Evolutionary conservation across 2,888 invertebrate genomes (phyloP), one percentile per base, ranked within the genome.

Genomic region (Neria commutata): DNA sequence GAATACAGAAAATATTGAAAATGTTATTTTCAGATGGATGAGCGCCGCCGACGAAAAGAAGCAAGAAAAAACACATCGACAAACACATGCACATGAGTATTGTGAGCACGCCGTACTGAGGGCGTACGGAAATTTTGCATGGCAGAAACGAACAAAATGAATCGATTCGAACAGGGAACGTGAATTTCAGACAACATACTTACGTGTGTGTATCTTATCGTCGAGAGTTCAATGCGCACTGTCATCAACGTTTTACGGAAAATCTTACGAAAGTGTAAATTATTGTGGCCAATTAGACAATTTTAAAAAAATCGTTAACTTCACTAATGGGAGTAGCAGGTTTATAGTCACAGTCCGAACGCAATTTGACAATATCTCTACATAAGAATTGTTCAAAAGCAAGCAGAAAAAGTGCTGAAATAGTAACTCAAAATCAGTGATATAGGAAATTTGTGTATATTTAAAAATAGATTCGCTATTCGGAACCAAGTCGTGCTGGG

Each of bases 391-490:
- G n/a, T n/a, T n/a, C n/a, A n/a, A n/a, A n/a, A n/a, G n/a, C n/a
- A n/a, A n/a, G n/a, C n/a, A n/a, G n/a, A n/a, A n/a, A n/a, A n/a
- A n/a, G n/a, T n/a, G n/a, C n/a, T 19, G 17, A 42, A 19, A 19
- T 19, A 19, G 42, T 19, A 42, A n/a, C 42, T 19, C 17, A 42
- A 42, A 42, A 21, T 17, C 17, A 61, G 70, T 70, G 67, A 74
- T 75, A 76, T 76, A 74, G 73, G 76, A 75, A 75, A 75, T 75
- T 71, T 76, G 67, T 67, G 70, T 70, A 73, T 70, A 65, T 72
- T 69, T 77, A 77, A 67, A 76, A 76, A 77, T 77, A 77, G 78
- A 65, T 73, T 75, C 63, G 77, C 73, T 75, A 71, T 71, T 70
- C 71, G 72, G 37, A 42, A 42, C 6, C 21, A 19, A 19, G 42